Percentiles rank a stretch among this genome's conserved stretches.
Conservation (phyloP, 2,888 invertebrate genomes). For the Drosophila fulvimacula region DNA sequence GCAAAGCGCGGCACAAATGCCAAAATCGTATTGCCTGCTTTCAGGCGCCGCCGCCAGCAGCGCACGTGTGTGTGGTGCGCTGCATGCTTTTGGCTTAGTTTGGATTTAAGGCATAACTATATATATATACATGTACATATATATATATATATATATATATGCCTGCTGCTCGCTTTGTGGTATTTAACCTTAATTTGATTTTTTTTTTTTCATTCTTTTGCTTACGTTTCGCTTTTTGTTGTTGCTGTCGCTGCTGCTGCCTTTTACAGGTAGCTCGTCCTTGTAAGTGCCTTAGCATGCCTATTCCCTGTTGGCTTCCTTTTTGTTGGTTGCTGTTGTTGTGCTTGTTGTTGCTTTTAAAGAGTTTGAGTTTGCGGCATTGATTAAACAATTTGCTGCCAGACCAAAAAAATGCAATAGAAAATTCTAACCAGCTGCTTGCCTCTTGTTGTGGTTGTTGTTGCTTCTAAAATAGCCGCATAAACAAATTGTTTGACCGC, state of each 20-base stretch:
- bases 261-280: slow-evolving; percentile 53
- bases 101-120: slow-evolving; percentile 57
- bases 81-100: slow-evolving; percentile 58
- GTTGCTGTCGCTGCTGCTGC: slow-evolving; percentile 6
- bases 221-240: slow-evolving; percentile 33
- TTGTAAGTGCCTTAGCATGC: slow-evolving; percentile 43
- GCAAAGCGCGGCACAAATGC: slow-evolving; percentile 58
- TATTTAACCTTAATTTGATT: slow-evolving; percentile 81
- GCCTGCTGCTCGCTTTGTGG: slow-evolving; percentile 73
- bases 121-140: background rate
- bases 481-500: slow-evolving; percentile 77
- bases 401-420: slow-evolving; percentile 17
- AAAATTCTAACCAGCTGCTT: slow-evolving; percentile 29
- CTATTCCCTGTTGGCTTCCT: slow-evolving; percentile 24
- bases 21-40: slow-evolving; percentile 77
- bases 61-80: slow-evolving; percentile 21
- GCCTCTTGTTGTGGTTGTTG: too few relatives aligned
- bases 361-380: slow-evolving; percentile 64
- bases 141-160: slow-evolving; percentile 9
- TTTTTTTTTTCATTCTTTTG: slow-evolving; percentile 37
- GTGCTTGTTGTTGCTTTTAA: too few relatives aligned
- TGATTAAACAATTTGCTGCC: slow-evolving; percentile 69
- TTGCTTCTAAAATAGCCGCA: slow-evolving; percentile 64
- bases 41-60: slow-evolving; percentile 56
- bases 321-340: background rate